Conservation (phyloP, 2,113 vertebrate genomes). For the Tetraodon nigroviridis region DNA sequence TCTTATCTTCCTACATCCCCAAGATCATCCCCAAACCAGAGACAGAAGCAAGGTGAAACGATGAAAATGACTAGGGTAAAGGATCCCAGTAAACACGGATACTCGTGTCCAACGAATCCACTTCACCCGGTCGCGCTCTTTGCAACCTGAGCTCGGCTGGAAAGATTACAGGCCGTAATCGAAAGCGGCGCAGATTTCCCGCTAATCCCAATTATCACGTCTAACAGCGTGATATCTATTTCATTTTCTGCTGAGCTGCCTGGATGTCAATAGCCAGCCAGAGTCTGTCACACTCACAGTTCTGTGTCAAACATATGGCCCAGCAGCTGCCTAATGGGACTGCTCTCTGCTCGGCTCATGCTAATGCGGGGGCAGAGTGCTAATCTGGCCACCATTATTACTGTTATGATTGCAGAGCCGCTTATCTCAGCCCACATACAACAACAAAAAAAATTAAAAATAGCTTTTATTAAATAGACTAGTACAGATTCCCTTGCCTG, state of each 20-base stretch:
- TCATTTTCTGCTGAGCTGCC: conserved; percentile 41
- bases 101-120: too few relatives aligned
- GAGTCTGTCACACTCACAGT: conserved; percentile 33
- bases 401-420: conserved; percentile 51
- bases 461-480: conserved; percentile 35
- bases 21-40: too few relatives aligned
- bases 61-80: too few relatives aligned
- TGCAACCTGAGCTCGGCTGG: conserved; percentile 8
- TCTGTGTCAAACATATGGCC: conserved; percentile 50
- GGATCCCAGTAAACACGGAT: too few relatives aligned
- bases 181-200: conserved; percentile 13
- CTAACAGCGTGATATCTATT: conserved; percentile 36
- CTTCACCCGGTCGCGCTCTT: too few relatives aligned
- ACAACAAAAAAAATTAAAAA: conserved; percentile 53
- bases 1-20: too few relatives aligned
- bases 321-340: conserved; percentile 54
- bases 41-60: too few relatives aligned
- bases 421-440: conserved; percentile 51
- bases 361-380: conserved; percentile 20
- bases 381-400: conserved; percentile 38
- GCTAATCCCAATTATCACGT: conserved; percentile 37
- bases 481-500: conserved; percentile 46
- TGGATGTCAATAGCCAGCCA: conserved; percentile 42
- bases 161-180: conserved; percentile 9
- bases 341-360: conserved; percentile 36